A percentile compares a stretch with the other conserved stretches of the same genome.
Evolutionary conservation across 1,140 invertebrate species (phyloP).

Genomic region (Kradibia gibbosae): DNA sequence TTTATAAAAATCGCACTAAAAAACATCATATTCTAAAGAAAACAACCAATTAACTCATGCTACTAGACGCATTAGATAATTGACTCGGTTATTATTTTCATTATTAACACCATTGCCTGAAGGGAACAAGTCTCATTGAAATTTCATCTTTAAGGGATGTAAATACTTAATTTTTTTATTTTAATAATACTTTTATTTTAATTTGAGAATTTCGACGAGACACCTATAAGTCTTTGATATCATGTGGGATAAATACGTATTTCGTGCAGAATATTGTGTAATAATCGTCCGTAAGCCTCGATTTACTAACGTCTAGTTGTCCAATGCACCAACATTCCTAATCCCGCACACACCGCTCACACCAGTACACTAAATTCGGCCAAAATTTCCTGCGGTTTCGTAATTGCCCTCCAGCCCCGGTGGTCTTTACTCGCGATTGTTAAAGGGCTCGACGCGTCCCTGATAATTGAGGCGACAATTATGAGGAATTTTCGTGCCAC

Average conservation of each 20-base stretch:
- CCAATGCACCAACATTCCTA: not conserved
- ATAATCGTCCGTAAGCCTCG: not conserved
- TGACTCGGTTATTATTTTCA: not conserved
- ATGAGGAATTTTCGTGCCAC: not conserved
- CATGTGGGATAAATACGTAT: too few relatives aligned
- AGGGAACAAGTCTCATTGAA: too few relatives aligned
- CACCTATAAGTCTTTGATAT: too few relatives aligned
- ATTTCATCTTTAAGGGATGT: too few relatives aligned
- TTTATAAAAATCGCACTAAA: not conserved
- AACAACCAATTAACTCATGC: not conserved
- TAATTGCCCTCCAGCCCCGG: slow-evolving; percentile 51
- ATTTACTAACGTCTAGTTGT: not conserved
- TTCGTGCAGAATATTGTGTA: not conserved
- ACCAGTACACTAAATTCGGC: slow-evolving; percentile 5
- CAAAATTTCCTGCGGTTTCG: slow-evolving; percentile 50
- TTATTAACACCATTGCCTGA: too few relatives aligned
- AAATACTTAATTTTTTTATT: too few relatives aligned
- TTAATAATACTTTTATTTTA: too few relatives aligned
- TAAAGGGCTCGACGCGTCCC: slow-evolving; percentile 13
- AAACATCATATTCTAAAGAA: not conserved
- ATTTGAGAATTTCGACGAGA: too few relatives aligned
- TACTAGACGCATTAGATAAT: not conserved
- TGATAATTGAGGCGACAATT: slow-evolving; percentile 33
- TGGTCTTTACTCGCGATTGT: slow-evolving; percentile 23
- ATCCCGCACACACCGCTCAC: slow-evolving; percentile 30